Evolutionary conservation across 2,888 invertebrate species (phyloP), one percentile per base, ranked within the genome.

Genomic region (Temnothorax ravouxi): DNA sequence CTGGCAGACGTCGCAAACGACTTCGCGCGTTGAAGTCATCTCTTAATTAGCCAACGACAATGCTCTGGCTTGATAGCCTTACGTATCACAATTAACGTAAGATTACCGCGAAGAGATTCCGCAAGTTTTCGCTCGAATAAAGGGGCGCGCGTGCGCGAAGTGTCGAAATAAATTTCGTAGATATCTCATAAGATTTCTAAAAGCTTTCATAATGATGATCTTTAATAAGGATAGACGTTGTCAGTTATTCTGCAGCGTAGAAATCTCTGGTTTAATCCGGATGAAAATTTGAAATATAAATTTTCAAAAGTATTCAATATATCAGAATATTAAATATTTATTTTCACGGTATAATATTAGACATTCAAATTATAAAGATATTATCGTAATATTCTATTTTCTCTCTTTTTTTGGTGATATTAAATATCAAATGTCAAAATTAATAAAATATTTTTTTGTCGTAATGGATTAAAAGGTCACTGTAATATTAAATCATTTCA

Each of bases 1-100:
- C 87, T 84, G 74, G 86, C 75, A 76, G 81, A 67, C 87, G 81
- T 82, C 71, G 77, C 59, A 34, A 86, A 66, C 80, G 85, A 66
- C 85, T 87, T 87, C 88, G 90, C 86, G 86, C 88, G 88, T 89
- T 89, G 88, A 90, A 93, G 91, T 91, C 91, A 90, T 93, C 92
- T 92, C 93, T 93, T 93, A 94, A 94, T 94, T 94, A 93, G 90
- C 90, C 86, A 87, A 91, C 91, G 91, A 93, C 93, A 93, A 92
- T 93, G 91, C 92, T 25, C 64, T 89, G 77, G 86, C 89, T 92
- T 92, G 93, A 93, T 93, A 92, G 92, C 88, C 92, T 93, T 92
- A 93, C 92, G 92, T 92, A 93, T 93, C 91, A 90, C 92, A 93
- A 93, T 94, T 94, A 94, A 91, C 91, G 88, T 91, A 85, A 85